Conservation (phyloP, 2,888 invertebrate species). For the Luffia ferchaultella region DNA sequence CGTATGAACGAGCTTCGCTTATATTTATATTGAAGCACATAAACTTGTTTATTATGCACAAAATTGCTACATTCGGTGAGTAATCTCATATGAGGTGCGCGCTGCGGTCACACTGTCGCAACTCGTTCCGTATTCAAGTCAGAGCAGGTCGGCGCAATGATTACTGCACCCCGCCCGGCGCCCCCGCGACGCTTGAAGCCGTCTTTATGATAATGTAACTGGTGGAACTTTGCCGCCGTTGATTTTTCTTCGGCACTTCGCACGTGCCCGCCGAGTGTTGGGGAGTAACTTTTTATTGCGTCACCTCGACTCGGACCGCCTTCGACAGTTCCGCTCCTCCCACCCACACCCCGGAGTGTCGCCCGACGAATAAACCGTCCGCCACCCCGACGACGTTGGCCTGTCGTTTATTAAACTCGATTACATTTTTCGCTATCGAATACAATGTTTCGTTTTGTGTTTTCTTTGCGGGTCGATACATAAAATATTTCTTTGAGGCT, state of each 20-base stretch:
- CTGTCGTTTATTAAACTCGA: neutral
- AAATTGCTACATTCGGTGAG: neutral
- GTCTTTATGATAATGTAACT: conserved; percentile 49
- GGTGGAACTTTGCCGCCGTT: conserved; percentile 47
- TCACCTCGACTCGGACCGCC: conserved; percentile 1
- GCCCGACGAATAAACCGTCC: too few species aligned
- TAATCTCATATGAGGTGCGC: neutral
- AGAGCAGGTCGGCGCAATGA: conserved; percentile 37
- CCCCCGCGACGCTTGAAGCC: neutral
- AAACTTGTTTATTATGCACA: neutral
- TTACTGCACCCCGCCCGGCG: conserved; percentile 35
- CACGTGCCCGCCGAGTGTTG: conserved; percentile 6
- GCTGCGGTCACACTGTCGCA: conserved; percentile 1
- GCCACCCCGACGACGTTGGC: too few species aligned
- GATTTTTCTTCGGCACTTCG: conserved; percentile 29
- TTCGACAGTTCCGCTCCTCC: too few species aligned
- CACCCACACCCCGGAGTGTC: too few species aligned
- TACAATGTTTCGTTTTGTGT: neutral
- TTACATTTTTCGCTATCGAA: neutral
- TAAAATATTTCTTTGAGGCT: too few species aligned
- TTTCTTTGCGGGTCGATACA: too few species aligned
- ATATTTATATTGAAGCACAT: neutral
- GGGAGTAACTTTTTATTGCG: conserved; percentile 6
- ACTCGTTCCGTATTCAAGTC: conserved; percentile 32
- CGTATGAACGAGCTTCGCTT: too few species aligned